Evolutionary conservation across 2,113 vertebrate genomes (phyloP).

Genomic region (Syngnathus floridae): DNA sequence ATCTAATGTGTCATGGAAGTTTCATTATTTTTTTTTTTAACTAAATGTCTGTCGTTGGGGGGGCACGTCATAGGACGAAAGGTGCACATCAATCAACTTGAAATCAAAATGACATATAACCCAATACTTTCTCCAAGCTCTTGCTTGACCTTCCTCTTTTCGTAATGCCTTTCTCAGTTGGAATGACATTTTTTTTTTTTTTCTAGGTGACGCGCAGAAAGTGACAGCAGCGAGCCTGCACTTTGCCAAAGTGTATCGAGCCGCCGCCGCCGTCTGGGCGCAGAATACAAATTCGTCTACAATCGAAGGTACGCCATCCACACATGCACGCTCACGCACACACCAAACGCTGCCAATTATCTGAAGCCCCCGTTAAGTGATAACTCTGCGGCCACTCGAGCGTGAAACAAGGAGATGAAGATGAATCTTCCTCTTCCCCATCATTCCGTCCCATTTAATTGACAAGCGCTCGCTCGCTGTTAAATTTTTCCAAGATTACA

Average conservation of each 20-base stretch:
- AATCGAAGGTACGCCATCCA: slow-evolving; percentile 72
- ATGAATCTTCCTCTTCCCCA: slow-evolving; percentile 91
- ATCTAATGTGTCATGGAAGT: background rate
- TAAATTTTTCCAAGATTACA: slow-evolving; percentile 92
- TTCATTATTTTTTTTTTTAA: background rate
- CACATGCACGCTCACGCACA: slow-evolving; percentile 66
- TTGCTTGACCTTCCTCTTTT: slow-evolving; percentile 56
- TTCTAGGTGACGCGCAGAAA: slow-evolving; percentile 48
- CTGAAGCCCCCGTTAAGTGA: slow-evolving; percentile 84
- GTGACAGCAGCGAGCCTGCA: slow-evolving; percentile 65
- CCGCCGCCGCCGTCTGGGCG: slow-evolving; percentile 58
- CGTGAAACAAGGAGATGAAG: slow-evolving; percentile 99
- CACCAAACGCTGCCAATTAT: slow-evolving; percentile 84
- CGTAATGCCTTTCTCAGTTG: slow-evolving; percentile 59
- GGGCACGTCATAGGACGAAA: slow-evolving; percentile 34
- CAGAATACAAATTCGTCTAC: slow-evolving; percentile 79
- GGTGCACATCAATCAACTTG: slow-evolving; percentile 64
- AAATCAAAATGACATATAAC: slow-evolving; percentile 64
- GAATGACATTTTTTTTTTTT: slow-evolving; percentile 63
- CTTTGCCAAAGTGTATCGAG: slow-evolving; percentile 63
- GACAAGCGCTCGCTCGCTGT: slow-evolving; percentile 89
- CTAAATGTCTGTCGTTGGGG: background rate
- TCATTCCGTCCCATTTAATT: slow-evolving; percentile 97
- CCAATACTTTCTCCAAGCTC: slow-evolving; percentile 60
- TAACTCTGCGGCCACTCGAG: slow-evolving; percentile 83